phyloP scores from a whole-genome alignment of 2,113 vertebrate species.

The Oncorhynchus mykiss region DNA sequence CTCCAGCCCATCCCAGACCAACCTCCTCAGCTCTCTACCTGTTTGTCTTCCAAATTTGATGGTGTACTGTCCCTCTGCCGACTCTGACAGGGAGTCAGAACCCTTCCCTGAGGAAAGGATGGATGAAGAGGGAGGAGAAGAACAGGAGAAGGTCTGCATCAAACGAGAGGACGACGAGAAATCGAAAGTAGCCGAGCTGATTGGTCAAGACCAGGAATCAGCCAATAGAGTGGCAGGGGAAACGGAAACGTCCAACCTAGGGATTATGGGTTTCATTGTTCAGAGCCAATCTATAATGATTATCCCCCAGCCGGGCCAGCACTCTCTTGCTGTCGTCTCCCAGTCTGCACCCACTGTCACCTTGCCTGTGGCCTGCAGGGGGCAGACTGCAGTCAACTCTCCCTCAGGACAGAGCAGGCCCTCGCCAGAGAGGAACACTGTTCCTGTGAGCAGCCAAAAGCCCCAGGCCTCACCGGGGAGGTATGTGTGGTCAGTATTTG shows the following conservation, averaged over 20 bases:
- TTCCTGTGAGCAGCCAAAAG: not conserved
- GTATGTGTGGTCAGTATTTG: not conserved
- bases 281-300: not conserved
- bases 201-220: not conserved
- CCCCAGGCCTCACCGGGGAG: not conserved
- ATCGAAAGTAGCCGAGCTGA: not conserved
- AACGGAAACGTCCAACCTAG: not conserved
- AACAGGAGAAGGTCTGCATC: not conserved
- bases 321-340: not conserved
- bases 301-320: not conserved
- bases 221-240: constrained; percentile 13
- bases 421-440: not conserved
- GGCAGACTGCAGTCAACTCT: not conserved
- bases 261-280: not conserved
- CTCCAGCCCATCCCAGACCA: constrained; percentile 28
- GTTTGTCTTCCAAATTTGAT: too few species aligned
- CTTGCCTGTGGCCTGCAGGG: not conserved
- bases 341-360: not conserved
- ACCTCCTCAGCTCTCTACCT: constrained; percentile 45
- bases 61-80: constrained; percentile 47
- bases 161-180: not conserved
- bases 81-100: constrained; percentile 23
- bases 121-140: constrained; percentile 12
- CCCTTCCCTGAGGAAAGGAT: not conserved
- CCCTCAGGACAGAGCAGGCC: not conserved